Percentiles rank a stretch among this genome's conserved stretches.
These are phyloP conservation scores for Pristionchus japonicus DNA, from an alignment of 2,888 invertebrate genomes.

Conservation along the genomic window DNA sequence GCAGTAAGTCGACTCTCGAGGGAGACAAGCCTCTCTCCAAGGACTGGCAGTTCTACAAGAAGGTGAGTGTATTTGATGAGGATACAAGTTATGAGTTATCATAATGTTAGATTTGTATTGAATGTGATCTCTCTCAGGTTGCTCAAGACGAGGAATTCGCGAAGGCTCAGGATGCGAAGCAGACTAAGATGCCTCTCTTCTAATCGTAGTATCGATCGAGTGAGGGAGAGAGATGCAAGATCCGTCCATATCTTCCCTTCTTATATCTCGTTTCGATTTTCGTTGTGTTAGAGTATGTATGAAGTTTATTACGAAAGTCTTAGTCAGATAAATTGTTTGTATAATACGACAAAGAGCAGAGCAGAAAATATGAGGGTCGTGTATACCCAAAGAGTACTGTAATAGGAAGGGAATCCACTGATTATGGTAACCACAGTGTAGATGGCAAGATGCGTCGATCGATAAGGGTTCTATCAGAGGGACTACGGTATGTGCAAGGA, in stretches of 20 bases:
- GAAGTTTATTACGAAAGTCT: constrained; percentile 15
- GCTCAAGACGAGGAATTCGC: constrained; percentile 72
- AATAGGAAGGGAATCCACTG: background rate
- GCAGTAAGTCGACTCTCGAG: constrained; percentile 65
- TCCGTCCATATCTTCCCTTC: background rate
- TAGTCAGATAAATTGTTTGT: constrained; percentile 42
- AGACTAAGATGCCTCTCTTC: constrained; percentile 65
- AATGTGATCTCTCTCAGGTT: constrained; percentile 52
- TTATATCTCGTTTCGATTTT: background rate
- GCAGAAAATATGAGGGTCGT: background rate
- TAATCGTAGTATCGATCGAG: constrained; percentile 50
- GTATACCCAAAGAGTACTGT: constrained; percentile 30
- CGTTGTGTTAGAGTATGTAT: constrained; percentile 45
- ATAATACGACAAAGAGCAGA: background rate
- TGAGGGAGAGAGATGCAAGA: background rate
- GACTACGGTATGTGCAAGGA: constrained; percentile 34
- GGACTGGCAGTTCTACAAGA: constrained; percentile 75
- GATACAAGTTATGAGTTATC: too few species aligned
- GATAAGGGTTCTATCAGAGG: constrained; percentile 3
- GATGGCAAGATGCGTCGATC: constrained; percentile 34
- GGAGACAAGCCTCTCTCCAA: constrained; percentile 73
- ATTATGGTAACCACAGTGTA: background rate
- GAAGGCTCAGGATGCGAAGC: constrained; percentile 69
- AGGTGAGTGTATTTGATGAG: constrained; percentile 52
- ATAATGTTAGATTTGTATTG: too few species aligned